Evolutionary conservation across 2,888 invertebrate genomes (phyloP), one percentile per base, ranked within the genome.

Genomic region (Encarsia formosa): DNA sequence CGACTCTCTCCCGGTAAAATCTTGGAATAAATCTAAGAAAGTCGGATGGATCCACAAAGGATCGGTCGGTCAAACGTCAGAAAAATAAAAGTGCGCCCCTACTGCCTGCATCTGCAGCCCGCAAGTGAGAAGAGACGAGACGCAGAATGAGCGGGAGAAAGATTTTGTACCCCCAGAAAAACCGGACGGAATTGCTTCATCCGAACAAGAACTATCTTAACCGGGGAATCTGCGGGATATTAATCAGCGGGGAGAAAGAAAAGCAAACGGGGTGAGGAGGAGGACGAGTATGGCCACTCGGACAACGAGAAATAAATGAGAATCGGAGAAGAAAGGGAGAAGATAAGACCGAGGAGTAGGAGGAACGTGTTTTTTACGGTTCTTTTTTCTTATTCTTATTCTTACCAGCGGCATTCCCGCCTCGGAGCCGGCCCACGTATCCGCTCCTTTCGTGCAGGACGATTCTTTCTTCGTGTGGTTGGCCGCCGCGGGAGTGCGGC

Each of bases 161-260:
- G n/a, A n/a, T n/a, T n/a, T n/a, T n/a, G 59, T 62, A 58, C 59
- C 62, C 49, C 45, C 56, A 61, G 52, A 61, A 64, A 69, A 66
- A 68, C 65, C 61, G 65, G 64, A 65, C 66, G 59, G 63, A 70
- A 70, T 68, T 67, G 69, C 70, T 71, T 70, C 69, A 69, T 71
- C 66, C 66, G 63, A 66, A 65, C 66, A 65, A 65, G 68, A 67
- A 66, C 64, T 63, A 66, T 67, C 64, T 66, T 60, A 60, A 54
- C 58, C 57, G 60, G 65, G 59, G 65, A 63, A 69, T 69, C 68
- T 69, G n/a, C 68, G 67, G 64, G 67, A 64, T 66, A 71, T 70
- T 69, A 65, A 70, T 70, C 67, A 64, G 64, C 52, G 47, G 56
- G 60, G 55, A 32, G 51, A 47, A 55, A 48, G 45, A 22, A 31